A percentile compares a stretch with the other conserved stretches of the same genome.
These are phyloP conservation scores for Takifugu bimaculatus DNA, from an alignment of 2,113 vertebrate genomes.

Conservation along the genomic window DNA sequence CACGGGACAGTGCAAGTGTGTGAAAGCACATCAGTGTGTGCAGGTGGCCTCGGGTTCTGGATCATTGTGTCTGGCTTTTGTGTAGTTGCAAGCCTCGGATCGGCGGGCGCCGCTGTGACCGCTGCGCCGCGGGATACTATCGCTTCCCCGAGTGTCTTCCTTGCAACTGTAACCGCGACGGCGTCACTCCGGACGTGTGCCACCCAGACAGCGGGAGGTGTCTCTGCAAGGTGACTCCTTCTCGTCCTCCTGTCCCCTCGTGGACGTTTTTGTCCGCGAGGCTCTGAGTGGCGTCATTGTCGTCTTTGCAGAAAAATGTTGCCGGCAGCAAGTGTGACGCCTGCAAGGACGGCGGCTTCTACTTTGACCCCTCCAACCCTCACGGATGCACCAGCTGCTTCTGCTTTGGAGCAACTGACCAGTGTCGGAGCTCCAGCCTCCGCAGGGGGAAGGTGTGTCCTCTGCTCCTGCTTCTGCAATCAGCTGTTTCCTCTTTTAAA, in stretches of 20 bases:
- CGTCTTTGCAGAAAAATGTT: slow-evolving; percentile 80
- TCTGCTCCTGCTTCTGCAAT: slow-evolving; percentile 20
- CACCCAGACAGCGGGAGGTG: slow-evolving; percentile 82
- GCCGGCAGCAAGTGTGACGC: slow-evolving; percentile 77
- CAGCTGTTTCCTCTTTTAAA: too few species aligned
- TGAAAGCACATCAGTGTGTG: neutral
- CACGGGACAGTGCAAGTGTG: slow-evolving; percentile 88
- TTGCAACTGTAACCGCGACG: slow-evolving; percentile 80
- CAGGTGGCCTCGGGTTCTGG: too few species aligned
- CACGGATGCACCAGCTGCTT: slow-evolving; percentile 88
- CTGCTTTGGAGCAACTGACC: slow-evolving; percentile 83
- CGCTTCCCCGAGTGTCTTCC: slow-evolving; percentile 82
- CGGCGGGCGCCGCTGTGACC: slow-evolving; percentile 82
- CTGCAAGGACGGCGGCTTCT: slow-evolving; percentile 83
- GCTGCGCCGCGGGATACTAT: slow-evolving; percentile 80
- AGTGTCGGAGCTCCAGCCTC: slow-evolving; percentile 80
- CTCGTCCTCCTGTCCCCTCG: neutral
- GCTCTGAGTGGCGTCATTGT: slow-evolving; percentile 25
- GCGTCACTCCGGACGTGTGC: slow-evolving; percentile 78
- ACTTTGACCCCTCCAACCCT: slow-evolving; percentile 81
- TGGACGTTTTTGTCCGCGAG: neutral
- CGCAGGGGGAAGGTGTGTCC: slow-evolving; percentile 81
- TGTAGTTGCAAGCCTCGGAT: slow-evolving; percentile 85
- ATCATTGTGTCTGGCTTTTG: neutral
- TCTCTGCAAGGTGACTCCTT: slow-evolving; percentile 85